Evolutionary conservation across 2,797 vertebrate species (phyloP).

Genomic region (Triplophysa bombifrons): DNA sequence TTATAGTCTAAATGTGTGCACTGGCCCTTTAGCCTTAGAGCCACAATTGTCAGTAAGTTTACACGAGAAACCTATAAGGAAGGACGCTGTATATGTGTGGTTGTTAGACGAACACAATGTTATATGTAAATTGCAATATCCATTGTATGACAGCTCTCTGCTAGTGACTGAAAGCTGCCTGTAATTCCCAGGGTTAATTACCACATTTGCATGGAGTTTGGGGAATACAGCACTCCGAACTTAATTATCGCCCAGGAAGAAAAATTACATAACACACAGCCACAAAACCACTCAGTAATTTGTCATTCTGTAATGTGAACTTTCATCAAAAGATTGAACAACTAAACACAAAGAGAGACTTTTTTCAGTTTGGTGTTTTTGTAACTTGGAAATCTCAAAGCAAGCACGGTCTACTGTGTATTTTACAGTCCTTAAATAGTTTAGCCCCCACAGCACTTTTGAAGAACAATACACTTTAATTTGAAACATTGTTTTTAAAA

Average conservation of each 20-base stretch:
- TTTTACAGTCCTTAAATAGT: no score
- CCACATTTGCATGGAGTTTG: conserved; percentile 41
- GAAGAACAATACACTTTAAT: no score
- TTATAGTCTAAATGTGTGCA: background rate
- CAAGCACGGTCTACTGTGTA: background rate
- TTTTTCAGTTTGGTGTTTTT: background rate
- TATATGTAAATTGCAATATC: background rate
- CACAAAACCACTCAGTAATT: conserved; percentile 41
- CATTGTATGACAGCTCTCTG: background rate
- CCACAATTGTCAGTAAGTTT: background rate
- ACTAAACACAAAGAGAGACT: conserved; percentile 47
- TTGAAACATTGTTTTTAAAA: no score
- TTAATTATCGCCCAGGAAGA: conserved; percentile 51
- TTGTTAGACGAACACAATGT: background rate
- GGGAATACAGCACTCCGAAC: conserved; percentile 46
- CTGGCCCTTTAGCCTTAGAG: background rate
- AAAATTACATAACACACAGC: conserved; percentile 49
- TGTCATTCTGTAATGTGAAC: conserved; percentile 55
- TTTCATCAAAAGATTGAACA: conserved; percentile 61
- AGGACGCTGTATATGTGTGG: background rate
- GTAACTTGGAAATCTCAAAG: background rate
- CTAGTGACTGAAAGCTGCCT: conserved; percentile 3
- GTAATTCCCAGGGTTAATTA: conserved; percentile 21
- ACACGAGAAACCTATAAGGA: background rate
- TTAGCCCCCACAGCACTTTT: no score